Conservation (phyloP, 2,797 vertebrate species). For the Synaphobranchus kaupii region DNA sequence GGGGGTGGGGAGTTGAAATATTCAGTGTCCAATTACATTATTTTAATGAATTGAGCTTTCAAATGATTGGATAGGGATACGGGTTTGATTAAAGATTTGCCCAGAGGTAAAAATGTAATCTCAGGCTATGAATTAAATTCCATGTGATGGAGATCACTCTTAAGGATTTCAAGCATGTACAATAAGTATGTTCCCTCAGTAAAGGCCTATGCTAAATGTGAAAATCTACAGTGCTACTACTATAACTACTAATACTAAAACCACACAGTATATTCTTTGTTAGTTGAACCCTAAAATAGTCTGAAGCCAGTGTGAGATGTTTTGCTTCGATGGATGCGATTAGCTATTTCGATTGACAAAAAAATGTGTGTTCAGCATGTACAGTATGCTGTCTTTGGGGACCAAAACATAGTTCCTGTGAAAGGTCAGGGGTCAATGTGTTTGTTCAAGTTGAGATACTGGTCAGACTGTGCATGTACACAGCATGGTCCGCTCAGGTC, state of each 20-base stretch:
- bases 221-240: not conserved
- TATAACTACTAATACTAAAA: not conserved
- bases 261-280: no score
- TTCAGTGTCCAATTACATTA: constrained; percentile 46
- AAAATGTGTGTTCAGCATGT: not conserved
- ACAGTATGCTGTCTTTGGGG: not conserved
- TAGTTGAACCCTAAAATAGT: no score
- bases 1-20: constrained; percentile 41
- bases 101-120: constrained; percentile 32
- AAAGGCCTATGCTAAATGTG: constrained; percentile 7
- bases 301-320: no score
- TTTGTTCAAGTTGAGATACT: constrained; percentile 67
- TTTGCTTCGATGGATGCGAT: no score
- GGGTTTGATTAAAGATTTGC: constrained; percentile 39
- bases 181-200: constrained; percentile 19
- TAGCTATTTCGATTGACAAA: no score
- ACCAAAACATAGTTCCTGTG: not conserved
- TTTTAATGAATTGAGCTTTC: constrained; percentile 43
- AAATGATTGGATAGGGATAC: constrained; percentile 40
- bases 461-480: constrained; percentile 67
- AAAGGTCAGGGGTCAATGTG: constrained; percentile 57
- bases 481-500: constrained; percentile 54
- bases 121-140: constrained; percentile 46
- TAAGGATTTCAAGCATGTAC: constrained; percentile 14
- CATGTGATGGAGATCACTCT: constrained; percentile 23